Base-by-base conservation (phyloP, 2,888 invertebrate species). In the Caenorhabditis auriculariae region DNA sequence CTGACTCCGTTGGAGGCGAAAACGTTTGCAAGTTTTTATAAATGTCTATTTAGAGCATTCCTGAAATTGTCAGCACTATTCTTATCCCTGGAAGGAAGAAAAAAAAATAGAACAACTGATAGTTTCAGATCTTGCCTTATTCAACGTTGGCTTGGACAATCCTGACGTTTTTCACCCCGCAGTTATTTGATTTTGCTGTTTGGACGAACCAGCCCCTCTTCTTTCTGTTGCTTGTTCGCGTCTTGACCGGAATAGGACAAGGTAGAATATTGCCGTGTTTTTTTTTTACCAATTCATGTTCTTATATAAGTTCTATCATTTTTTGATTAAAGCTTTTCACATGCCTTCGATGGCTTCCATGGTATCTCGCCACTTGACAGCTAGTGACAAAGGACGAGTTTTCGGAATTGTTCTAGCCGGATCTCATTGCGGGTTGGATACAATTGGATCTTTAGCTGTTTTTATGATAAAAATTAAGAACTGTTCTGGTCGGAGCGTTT, bases 291-390 rank as follows among this genome's bases (percentile, higher is more conserved):
- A 38, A 19, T 38, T 5, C 21, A 4, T 12, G 15, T 35, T 35
- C 35, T 15, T 35, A 12, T 15, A 35, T 38, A 42, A 42, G 17
- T 12, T 42, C 1, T 42, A 42, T n/a, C 12, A 42, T 53, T 5
- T 28, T 21, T 28, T 28, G 37, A 29, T 56, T 53, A 28, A 74
- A 85, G 87, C 88, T 50, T 86, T 88, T 42, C 88, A 88, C 82
- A 88, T 88, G 82, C 89, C 89, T 47, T 87, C 88, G 72, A 86
- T 88, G 85, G 88, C 88, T 49, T 88, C 88, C 76, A 81, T 89
- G 49, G 87, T 88, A 44, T 87, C 88, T 71, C 86, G 87, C 82
- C 87, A 87, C 80, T 84, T 89, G 50, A 85, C 85, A 37, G 86
- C 87, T 67, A 84, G 84, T 55, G 88, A 89, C 74, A 85, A 88